phyloP scores from a whole-genome alignment of 2,888 invertebrate species.

The Blastobasis adustella region DNA sequence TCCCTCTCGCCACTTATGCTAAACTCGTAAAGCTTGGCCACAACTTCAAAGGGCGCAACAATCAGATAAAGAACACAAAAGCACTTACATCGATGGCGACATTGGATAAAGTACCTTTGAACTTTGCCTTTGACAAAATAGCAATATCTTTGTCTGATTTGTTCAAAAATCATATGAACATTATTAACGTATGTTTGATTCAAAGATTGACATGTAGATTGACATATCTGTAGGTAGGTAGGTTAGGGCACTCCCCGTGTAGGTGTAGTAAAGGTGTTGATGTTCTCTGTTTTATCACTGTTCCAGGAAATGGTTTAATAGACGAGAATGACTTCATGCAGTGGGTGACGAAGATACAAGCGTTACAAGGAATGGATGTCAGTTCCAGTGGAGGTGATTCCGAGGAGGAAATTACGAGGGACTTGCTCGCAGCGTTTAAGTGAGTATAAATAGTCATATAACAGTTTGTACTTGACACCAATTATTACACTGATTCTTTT shows the following conservation, averaged over 20 bases:
- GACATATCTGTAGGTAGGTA: too few species aligned
- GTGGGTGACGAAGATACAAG: conserved; percentile 85
- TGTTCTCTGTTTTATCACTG: background rate
- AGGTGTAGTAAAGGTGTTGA: too few species aligned
- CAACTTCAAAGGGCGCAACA: too few species aligned
- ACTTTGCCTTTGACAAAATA: background rate
- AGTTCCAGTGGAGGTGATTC: conserved; percentile 69
- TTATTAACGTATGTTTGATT: too few species aligned
- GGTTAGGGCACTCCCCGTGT: too few species aligned
- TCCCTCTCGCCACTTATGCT: too few species aligned
- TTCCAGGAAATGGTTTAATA: conserved; percentile 82
- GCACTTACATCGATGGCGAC: too few species aligned
- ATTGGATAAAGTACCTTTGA: background rate
- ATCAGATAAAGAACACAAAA: too few species aligned
- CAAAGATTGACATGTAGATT: too few species aligned
- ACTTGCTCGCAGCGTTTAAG: conserved; percentile 90
- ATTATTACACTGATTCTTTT: too few species aligned
- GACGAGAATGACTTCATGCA: conserved; percentile 86
- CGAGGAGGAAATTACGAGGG: conserved; percentile 82
- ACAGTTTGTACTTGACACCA: too few species aligned
- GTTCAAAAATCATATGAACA: background rate
- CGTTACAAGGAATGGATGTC: conserved; percentile 76
- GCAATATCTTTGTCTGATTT: background rate
- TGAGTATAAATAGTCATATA: conserved; percentile 25
- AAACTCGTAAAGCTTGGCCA: too few species aligned